Conservation (phyloP, 2,797 vertebrate species). For the Anguilla pacifica region DNA sequence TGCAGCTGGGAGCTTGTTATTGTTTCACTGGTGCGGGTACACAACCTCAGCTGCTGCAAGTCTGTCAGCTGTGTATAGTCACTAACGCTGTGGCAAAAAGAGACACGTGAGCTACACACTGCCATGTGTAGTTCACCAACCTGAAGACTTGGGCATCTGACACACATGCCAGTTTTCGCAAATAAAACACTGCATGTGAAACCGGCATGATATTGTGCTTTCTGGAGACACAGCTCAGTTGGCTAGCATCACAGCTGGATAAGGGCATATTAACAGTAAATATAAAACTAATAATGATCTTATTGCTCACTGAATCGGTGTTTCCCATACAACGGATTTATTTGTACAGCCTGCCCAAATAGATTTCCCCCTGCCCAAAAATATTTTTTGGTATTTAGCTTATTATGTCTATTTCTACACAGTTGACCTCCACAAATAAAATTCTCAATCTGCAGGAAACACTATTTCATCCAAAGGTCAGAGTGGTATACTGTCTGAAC, state of each 20-base stretch:
- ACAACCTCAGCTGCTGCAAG: slow-evolving; percentile 46
- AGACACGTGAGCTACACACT: not conserved
- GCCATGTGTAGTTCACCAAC: not conserved
- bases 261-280: not conserved
- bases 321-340: too few relatives aligned
- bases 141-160: not conserved
- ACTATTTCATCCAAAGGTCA: too few relatives aligned
- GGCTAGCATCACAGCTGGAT: not conserved
- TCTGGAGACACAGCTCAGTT: not conserved
- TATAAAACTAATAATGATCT: not conserved
- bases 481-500: not conserved
- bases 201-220: not conserved
- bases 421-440: too few relatives aligned
- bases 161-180: not conserved
- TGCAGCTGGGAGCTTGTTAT: slow-evolving; percentile 64
- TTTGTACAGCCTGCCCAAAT: too few relatives aligned
- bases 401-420: too few relatives aligned
- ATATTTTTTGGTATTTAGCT: too few relatives aligned
- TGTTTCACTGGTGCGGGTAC: slow-evolving; percentile 34
- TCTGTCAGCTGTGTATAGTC: slow-evolving; percentile 51
- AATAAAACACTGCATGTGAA: not conserved
- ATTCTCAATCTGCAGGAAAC: too few relatives aligned
- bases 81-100: not conserved
- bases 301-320: not conserved
- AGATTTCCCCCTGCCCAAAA: too few relatives aligned